A percentile compares a stretch with the other conserved stretches of the same genome.
phyloP scores from a whole-genome alignment of 2,797 vertebrate genomes.

The Peromyscus aztecus region DNA sequence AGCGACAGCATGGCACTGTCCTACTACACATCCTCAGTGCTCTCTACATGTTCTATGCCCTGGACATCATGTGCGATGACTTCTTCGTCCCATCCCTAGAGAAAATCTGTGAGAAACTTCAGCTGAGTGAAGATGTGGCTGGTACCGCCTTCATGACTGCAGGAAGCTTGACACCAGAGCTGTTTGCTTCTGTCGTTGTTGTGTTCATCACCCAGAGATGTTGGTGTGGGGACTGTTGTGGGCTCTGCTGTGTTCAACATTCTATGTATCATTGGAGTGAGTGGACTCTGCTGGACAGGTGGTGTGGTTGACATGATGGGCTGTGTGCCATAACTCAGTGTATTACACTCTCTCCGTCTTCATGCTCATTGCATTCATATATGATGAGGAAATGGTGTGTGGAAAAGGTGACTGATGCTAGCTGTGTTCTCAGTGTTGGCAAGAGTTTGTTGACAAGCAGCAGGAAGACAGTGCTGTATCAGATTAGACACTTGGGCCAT shows the following conservation, averaged over 20 bases:
- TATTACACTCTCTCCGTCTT: constrained; percentile 97
- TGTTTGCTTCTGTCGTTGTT: background rate
- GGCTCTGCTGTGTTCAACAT: constrained; percentile 98
- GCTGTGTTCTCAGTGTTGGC: background rate
- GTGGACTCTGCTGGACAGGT: constrained; percentile 98
- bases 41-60: no score
- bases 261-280: constrained; percentile 97
- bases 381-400: background rate
- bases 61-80: no score
- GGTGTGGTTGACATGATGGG: constrained; percentile 96
- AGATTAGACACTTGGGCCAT: background rate
- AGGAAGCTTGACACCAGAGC: no score
- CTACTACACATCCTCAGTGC: constrained; percentile 94
- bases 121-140: no score
- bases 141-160: no score
- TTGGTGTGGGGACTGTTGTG: constrained; percentile 97
- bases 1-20: constrained; percentile 93
- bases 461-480: background rate
- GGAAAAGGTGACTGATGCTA: background rate
- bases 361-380: constrained; percentile 89
- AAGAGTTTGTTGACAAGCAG: no score
- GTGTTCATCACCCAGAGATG: constrained; percentile 98
- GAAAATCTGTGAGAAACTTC: no score
- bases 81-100: no score
- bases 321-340: constrained; percentile 96